Base-by-base conservation (phyloP, 2,113 vertebrate species). In the Emydura subglobosa region DNA sequence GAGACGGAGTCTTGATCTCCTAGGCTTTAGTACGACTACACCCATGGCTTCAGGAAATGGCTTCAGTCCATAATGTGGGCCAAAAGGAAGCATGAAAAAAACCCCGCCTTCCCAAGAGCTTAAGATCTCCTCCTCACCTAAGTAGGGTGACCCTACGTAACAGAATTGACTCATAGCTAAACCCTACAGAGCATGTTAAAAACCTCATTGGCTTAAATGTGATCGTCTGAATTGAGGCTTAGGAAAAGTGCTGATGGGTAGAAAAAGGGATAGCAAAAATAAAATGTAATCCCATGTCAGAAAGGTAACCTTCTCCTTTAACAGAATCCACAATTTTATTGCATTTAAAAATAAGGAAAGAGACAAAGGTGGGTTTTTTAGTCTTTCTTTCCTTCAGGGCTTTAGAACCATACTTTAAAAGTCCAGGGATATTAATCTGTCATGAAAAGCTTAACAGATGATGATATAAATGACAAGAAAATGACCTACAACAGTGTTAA, bases 341-440 rank as follows among this genome's bases (percentile, higher is more conserved):
- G 82, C 22, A 90, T 93, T 81, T 93, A 92, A 94, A 93, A 76
- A 3, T 53, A 83, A 29, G 59, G 2, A 14, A 80, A 87, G 95
- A 94, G 72, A 54, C 1, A 61, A 3, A 22, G 3, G 1, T 87
- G 88, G 12, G 2, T 94, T 86, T 53, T 94, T 96, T 76, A 89
- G 82, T 95, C 91, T 94, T 96, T 95, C 54, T 27, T 95, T 98
- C 91, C 96, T 97, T 95, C 55, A 91, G 54, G 91, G 82, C 89
- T 93, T 96, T 95, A 95, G 96, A 98, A 92, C 76, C 76, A 29
- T 96, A 89, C 91, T 92, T 87, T 96, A 96, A 98, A 92, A 97
- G 84, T 89, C 97, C 85, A 47, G 88, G 89, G 92, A 92, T 97
- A 97, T 97, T 97, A 96, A 94, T 98, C 96, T 96, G 94, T 95